phyloP scores from a whole-genome alignment of 2,797 vertebrate genomes.

The Micrastur ruficollis region DNA sequence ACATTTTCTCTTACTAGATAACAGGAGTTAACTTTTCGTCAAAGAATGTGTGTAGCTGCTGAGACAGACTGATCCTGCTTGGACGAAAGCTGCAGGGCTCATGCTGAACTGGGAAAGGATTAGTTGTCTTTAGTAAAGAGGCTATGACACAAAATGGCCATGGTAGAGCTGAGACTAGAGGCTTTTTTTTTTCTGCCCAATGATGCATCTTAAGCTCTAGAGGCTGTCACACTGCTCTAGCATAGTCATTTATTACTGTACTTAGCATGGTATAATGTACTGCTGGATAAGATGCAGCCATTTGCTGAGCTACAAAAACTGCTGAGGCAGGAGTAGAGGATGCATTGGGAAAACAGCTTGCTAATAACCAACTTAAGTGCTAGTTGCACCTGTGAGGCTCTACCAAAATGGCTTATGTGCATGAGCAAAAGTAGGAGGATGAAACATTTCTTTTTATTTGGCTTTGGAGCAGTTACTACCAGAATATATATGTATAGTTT shows the following conservation, averaged over 20 bases:
- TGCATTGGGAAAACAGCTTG: background rate
- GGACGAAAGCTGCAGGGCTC: background rate
- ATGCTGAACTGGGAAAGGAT: background rate
- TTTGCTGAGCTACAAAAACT: constrained; percentile 2
- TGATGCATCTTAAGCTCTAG: background rate
- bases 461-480: background rate
- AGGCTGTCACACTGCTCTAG: background rate
- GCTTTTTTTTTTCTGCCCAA: background rate
- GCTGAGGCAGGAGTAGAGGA: background rate
- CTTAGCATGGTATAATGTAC: background rate
- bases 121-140: background rate
- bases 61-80: background rate
- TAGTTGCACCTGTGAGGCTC: background rate
- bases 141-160: background rate
- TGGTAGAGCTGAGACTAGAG: background rate
- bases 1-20: background rate
- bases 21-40: background rate
- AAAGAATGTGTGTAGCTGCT: background rate
- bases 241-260: background rate
- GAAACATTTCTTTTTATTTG: background rate
- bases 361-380: background rate
- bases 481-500: background rate
- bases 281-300: background rate
- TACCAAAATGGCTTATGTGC: background rate
- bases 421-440: background rate